Evolutionary conservation across 2,113 vertebrate genomes (phyloP), one percentile per base, ranked within the genome.

Genomic region (Catharus bicknelli): DNA sequence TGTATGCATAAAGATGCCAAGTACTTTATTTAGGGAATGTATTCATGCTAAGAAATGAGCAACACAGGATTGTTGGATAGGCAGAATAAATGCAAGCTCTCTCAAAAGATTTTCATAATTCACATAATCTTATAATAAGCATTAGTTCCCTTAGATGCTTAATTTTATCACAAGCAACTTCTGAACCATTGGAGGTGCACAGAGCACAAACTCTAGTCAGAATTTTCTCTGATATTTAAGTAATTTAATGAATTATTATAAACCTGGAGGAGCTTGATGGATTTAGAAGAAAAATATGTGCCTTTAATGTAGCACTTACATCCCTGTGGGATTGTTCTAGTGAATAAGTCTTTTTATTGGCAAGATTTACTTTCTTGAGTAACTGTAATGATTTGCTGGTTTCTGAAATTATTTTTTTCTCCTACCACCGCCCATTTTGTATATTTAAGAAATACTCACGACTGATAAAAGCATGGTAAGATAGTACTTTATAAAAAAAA

Each of bases 211-310:
- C 10, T 50, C 13, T 26, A 62, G 38, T 51, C 76, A 76, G 59
- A 45, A 23, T 73, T 76, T 90, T 83, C 51, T 92, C 72, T 91
- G 72, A 83, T 83, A 17, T 53, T 91, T 77, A 72, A 90, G 30
- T 63, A 19, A 73, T 87, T 86, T 66, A 70, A 90, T 84, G 82
- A 82, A 94, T 88, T 96, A 70, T 63, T 91, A 80, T 74, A 77
- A 94, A 88, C 25, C 82, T 92, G 22, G 25, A 77, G 51, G 36
- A 91, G 13, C 29, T 86, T 77, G 91, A 88, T 80, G 48, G 84
- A 86, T 94, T 90, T 91, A 77, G 64, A 88, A 64, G 59, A 88
- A 94, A 94, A 96, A 77, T 83, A 70, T 57, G 22, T 89, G 55
- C 5, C 81, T 92, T 85, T 94, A 85, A 83, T 66, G 32, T 47